Evolutionary conservation across 23 tunicate genomes (phyloP).

Genomic region (Styela clava): DNA sequence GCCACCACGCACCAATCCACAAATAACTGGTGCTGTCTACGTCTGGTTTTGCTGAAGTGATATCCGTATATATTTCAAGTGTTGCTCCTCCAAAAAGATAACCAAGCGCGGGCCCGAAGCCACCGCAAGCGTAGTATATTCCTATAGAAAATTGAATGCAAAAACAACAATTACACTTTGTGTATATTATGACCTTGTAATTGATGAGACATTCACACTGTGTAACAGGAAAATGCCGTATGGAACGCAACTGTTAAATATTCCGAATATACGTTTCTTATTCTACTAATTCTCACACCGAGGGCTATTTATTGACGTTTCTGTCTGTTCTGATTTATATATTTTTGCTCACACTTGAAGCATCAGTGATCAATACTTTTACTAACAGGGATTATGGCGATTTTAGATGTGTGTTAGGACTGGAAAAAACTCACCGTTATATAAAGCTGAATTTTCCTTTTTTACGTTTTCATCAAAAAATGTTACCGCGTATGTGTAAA

Average conservation of each 20-base stretch:
- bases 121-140: constrained; percentile 58
- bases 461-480: constrained; percentile 76
- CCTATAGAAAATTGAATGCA: too few species aligned
- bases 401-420: too few species aligned
- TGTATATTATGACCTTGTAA: not conserved
- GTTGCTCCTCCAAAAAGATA: constrained; percentile 58
- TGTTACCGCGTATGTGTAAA: constrained; percentile 63
- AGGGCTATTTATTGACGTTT: too few species aligned
- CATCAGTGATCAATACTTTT: too few species aligned
- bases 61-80: constrained; percentile 5
- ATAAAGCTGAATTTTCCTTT: constrained; percentile 59
- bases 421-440: constrained; percentile 68
- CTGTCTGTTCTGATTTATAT: too few species aligned
- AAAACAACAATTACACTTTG: not conserved
- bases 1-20: constrained; percentile 80
- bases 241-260: too few species aligned
- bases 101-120: constrained; percentile 80
- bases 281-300: too few species aligned
- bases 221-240: too few species aligned
- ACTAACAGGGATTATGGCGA: too few species aligned
- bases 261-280: too few species aligned
- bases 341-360: too few species aligned
- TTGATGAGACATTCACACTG: too few species aligned
- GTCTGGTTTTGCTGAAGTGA: constrained; percentile 18
- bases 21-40: constrained; percentile 25